A percentile compares a stretch with the other conserved stretches of the same genome.
These are phyloP conservation scores for Calyptommatus sinebrachiatus DNA, from an alignment of 2,113 vertebrate species.

Conservation along the genomic window DNA sequence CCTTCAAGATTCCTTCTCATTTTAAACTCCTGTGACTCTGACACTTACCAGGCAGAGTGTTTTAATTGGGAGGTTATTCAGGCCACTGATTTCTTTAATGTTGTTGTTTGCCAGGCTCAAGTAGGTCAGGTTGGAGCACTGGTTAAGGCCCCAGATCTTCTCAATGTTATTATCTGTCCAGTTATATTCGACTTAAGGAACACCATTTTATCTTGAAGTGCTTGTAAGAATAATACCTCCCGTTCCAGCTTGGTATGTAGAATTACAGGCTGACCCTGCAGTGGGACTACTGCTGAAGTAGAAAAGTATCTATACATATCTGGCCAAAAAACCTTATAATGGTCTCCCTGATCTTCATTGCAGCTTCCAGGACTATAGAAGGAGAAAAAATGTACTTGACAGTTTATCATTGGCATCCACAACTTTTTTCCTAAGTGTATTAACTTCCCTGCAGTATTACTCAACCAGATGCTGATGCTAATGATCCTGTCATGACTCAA, in stretches of 20 bases:
- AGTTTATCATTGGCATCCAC: background rate
- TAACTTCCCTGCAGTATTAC: background rate
- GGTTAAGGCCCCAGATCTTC: constrained; percentile 81
- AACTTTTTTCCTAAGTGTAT: background rate
- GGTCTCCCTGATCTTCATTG: constrained; percentile 3
- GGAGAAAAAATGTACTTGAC: constrained; percentile 18
- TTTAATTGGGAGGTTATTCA: constrained; percentile 77
- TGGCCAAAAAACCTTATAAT: constrained; percentile 17
- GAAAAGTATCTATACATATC: too few species aligned
- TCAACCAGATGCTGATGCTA: too few species aligned
- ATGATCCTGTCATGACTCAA: background rate
- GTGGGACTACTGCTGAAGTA: too few species aligned
- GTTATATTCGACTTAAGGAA: constrained; percentile 64
- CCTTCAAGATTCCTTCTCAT: background rate
- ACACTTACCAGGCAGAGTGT: constrained; percentile 80
- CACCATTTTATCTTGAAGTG: background rate
- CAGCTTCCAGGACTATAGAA: background rate
- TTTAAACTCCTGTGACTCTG: background rate
- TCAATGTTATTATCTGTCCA: constrained; percentile 79
- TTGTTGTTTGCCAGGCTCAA: constrained; percentile 86
- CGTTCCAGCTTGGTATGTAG: too few species aligned
- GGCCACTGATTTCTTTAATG: constrained; percentile 69
- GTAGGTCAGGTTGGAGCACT: constrained; percentile 76
- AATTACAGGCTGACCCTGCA: too few species aligned
- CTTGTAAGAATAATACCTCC: too few species aligned